Evolutionary conservation across 2,888 invertebrate species (phyloP), one percentile per base, ranked within the genome.

Genomic region (Scotopteryx bipunctaria): DNA sequence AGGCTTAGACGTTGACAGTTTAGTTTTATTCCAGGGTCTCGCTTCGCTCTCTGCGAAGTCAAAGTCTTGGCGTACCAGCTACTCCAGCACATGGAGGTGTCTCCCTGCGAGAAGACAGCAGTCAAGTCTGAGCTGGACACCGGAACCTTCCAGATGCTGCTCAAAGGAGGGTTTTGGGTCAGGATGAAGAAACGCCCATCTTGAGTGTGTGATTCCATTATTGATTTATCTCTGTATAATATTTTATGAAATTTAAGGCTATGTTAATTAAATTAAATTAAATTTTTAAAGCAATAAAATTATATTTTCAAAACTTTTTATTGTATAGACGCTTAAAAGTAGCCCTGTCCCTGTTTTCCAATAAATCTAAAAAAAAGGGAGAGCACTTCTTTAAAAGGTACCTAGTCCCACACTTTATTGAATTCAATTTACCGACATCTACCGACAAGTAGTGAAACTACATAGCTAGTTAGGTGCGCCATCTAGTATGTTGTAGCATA

Each of bases 101-200:
- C 64, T 1, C 70, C 76, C 0, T 67, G 68, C 2, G 65, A 65
- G 32, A 77, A 65, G 60, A 81, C 78, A 8, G 33, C 43, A 23
- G 61, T 72, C 0, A 67, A 73, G 0, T 31, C 56, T 0, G 27
- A 64, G 23, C 55, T 83, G 2, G 29, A 60, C 0, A 50, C 46
- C 0, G 67, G 73, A 0, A 59, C 59, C 5, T 76, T 81, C 47
- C 73, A 66, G 37, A 19, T 79, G 4, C 49, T 55, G 0, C 46
- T 84, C 0, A 42, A 59, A 13, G 82, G 80, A 2, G 82, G 82
- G 0, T 69, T 77, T 37, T 81, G 78, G 76, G 31, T 81, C n/a
- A 59, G 69, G 14, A 54, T 81, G 32, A 72, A 59, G 44, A 23
- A 53, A 1, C 62, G 74, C n/a, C n/a, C n/a, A n/a, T n/a, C n/a